Evolutionary conservation across 2,113 vertebrate genomes (phyloP).

Genomic region (Meleagris gallopavo): DNA sequence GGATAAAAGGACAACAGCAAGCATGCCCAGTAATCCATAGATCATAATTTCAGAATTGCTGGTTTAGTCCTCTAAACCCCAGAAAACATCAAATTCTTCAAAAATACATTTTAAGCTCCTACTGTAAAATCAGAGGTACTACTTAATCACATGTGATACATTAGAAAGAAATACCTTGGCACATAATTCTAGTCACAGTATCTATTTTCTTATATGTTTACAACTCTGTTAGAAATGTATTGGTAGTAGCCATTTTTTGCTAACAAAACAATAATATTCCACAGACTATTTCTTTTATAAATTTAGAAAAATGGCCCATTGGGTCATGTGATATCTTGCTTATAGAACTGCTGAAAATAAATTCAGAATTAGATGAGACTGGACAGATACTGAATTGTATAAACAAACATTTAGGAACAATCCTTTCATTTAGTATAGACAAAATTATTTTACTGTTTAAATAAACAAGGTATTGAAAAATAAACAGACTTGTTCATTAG

Average conservation of each 20-base stretch:
- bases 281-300: neutral
- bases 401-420: neutral
- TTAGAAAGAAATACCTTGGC: neutral
- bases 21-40: neutral
- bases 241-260: neutral
- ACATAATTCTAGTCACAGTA: neutral
- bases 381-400: neutral
- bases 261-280: neutral
- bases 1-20: constrained; percentile 14
- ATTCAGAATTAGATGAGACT: neutral
- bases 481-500: neutral
- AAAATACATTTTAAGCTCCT: constrained; percentile 22
- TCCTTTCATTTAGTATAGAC: neutral
- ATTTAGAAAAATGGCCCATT: neutral
- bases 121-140: neutral
- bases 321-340: neutral
- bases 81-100: neutral
- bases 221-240: neutral
- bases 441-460: neutral
- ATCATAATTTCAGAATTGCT: constrained; percentile 56
- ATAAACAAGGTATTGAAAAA: neutral
- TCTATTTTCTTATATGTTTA: neutral
- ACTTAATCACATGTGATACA: neutral
- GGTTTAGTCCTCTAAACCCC: constrained; percentile 40
- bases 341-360: neutral